Evolutionary conservation across 2,888 invertebrate genomes (phyloP).

Genomic region (Theretra japonica): DNA sequence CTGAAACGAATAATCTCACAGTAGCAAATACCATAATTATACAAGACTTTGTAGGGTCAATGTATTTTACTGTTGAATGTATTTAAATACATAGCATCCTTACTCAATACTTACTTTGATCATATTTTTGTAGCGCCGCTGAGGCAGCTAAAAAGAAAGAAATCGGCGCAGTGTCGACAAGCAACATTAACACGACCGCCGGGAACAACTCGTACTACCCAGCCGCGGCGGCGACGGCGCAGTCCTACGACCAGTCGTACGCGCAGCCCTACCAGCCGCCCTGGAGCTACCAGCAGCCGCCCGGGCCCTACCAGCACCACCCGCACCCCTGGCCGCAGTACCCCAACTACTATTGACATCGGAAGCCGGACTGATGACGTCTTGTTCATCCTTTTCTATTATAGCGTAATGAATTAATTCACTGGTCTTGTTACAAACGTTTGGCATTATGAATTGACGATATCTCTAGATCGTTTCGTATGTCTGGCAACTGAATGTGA

Average conservation of each 20-base stretch:
- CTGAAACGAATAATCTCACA: no score
- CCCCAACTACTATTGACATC: constrained; percentile 76
- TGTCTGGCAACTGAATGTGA: constrained; percentile 6
- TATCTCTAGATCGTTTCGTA: neutral
- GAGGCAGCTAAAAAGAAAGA: constrained; percentile 69
- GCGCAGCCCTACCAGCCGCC: constrained; percentile 78
- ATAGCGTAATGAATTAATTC: neutral
- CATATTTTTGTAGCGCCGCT: constrained; percentile 45
- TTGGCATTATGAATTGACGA: neutral
- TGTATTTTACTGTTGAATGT: no score
- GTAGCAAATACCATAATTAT: no score
- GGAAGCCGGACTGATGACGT: neutral
- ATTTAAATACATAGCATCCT: no score
- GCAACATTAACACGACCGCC: constrained; percentile 47
- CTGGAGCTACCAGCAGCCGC: constrained; percentile 81
- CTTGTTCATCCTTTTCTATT: neutral
- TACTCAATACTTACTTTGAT: neutral
- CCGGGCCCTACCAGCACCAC: constrained; percentile 78
- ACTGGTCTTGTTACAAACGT: constrained; percentile 6
- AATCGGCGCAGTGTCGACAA: constrained; percentile 46
- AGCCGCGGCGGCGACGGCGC: constrained; percentile 60
- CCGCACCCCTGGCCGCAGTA: constrained; percentile 80
- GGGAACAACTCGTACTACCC: constrained; percentile 67
- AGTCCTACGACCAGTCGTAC: constrained; percentile 75
- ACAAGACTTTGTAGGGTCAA: no score